Conservation (phyloP, 2,113 vertebrate genomes). For the Lonchura striata region DNA sequence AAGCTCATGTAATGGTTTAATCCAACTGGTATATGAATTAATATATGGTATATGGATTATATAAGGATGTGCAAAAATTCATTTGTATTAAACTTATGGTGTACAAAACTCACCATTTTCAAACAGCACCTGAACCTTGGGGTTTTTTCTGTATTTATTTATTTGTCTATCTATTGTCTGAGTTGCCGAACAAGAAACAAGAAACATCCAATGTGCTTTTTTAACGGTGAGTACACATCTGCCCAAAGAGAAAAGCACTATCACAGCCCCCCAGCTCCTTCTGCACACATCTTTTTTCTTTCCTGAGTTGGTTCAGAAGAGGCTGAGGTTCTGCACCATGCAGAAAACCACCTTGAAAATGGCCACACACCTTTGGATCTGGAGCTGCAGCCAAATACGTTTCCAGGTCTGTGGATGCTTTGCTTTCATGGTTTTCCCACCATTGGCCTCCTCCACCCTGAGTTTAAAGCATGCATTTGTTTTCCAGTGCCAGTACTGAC, state of each 20-base stretch:
- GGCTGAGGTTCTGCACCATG: background rate
- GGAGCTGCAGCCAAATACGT: background rate
- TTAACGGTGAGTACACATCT: background rate
- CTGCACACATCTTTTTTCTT: fast-evolving
- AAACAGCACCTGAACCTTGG: background rate
- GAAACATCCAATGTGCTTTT: background rate
- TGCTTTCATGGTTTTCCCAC: too few species aligned
- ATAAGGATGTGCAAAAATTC: background rate
- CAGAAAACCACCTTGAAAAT: background rate
- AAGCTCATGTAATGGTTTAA: background rate
- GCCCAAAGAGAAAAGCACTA: background rate
- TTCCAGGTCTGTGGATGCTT: too few species aligned
- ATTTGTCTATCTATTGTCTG: background rate
- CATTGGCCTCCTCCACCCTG: too few species aligned
- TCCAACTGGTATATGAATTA: background rate
- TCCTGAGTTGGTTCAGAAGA: background rate
- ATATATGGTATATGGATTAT: background rate
- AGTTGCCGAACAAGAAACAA: fast-evolving
- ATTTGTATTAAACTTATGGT: fast-evolving
- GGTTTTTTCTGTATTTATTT: background rate
- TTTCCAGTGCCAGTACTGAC: too few species aligned
- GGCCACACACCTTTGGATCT: fast-evolving
- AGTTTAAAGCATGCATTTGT: too few species aligned
- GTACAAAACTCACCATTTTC: background rate
- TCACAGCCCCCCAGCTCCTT: background rate